A percentile compares a stretch with the other conserved stretches of the same genome.
Conservation (phyloP, 2,888 invertebrate species). For the Therioaphis trifolii region DNA sequence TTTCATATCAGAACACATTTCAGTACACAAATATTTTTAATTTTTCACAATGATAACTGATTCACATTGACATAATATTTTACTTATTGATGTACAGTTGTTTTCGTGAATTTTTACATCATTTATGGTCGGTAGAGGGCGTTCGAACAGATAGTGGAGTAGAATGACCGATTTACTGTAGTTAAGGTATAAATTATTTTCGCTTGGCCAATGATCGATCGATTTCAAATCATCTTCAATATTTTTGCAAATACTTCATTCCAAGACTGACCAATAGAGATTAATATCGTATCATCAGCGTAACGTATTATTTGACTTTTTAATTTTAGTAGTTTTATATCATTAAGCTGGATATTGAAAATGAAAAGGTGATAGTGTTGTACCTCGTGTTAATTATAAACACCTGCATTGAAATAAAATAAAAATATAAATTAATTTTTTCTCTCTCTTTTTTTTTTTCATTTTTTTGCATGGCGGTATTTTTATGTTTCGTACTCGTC, state of each 20-base stretch:
- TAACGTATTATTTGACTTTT: slow-evolving; percentile 1
- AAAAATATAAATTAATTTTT: too few relatives aligned
- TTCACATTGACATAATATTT: neutral
- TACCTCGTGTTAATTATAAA: too few relatives aligned
- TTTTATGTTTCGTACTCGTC: too few relatives aligned
- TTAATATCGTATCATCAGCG: neutral
- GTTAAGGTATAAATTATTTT: slow-evolving; percentile 2
- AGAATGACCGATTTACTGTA: slow-evolving; percentile 12
- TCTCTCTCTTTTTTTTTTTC: too few relatives aligned
- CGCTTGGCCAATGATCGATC: neutral
- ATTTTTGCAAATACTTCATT: slow-evolving; percentile 12
- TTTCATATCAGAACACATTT: slow-evolving; percentile 1
- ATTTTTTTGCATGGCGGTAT: too few relatives aligned
- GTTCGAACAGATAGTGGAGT: neutral
- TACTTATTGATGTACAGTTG: neutral
- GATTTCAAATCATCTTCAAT: slow-evolving; percentile 4
- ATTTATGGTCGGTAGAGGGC: neutral
- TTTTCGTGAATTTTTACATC: slow-evolving; percentile 24
- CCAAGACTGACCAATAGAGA: neutral
- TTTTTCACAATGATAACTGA: neutral
- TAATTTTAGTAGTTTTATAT: neutral
- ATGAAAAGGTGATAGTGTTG: neutral
- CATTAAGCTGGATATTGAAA: too few relatives aligned
- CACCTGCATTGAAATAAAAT: too few relatives aligned
- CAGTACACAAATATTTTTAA: neutral